A percentile compares a stretch with the other conserved stretches of the same genome.
Evolutionary conservation across 1,140 invertebrate species (phyloP).

Genomic region (Solenopsis fugax): DNA sequence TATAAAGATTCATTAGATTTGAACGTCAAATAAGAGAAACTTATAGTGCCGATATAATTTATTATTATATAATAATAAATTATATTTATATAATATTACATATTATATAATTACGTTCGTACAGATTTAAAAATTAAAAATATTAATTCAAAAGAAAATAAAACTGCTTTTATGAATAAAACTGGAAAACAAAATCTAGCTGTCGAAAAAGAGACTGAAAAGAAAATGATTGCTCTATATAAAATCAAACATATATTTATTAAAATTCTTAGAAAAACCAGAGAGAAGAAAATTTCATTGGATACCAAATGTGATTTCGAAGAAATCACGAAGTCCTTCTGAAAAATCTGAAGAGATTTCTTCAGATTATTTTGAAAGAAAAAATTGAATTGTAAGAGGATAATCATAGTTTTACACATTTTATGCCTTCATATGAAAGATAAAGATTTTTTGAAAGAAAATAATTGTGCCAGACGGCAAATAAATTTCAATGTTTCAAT

Average conservation of each 20-base stretch:
- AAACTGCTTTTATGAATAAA: not conserved
- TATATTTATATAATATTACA: too few species aligned
- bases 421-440: not conserved
- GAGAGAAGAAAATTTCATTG: not conserved
- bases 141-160: not conserved
- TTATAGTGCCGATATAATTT: not conserved
- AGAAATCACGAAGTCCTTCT: not conserved
- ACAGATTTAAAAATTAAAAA: not conserved
- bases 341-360: not conserved
- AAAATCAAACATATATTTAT: not conserved
- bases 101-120: not conserved
- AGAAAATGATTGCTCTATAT: not conserved
- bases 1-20: not conserved
- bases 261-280: not conserved
- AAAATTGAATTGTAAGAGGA: not conserved
- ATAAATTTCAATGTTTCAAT: slow-evolving; percentile 14
- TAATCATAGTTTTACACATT: not conserved
- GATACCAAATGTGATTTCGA: not conserved
- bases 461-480: not conserved
- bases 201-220: not conserved
- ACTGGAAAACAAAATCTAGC: not conserved
- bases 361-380: not conserved
- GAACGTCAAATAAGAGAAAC: not conserved
- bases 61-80: not conserved
- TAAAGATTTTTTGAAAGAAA: not conserved